These are phyloP conservation scores for Orientallactaga sibirica DNA, from an alignment of 2,797 vertebrate species.

Conservation along the genomic window DNA sequence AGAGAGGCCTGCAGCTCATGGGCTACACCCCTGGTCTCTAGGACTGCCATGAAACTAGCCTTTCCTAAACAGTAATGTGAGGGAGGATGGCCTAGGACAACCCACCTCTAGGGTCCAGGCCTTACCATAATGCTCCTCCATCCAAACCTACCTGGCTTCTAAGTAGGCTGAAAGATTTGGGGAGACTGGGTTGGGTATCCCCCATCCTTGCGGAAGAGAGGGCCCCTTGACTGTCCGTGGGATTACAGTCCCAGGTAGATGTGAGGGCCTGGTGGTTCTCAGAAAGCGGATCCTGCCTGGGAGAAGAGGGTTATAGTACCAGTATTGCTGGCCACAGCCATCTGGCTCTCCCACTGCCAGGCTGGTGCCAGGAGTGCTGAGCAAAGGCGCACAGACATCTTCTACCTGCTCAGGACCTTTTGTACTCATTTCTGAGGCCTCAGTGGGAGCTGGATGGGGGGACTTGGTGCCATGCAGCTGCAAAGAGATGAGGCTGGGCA, in stretches of 20 bases:
- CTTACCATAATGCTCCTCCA: not conserved
- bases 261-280: slow-evolving; percentile 25
- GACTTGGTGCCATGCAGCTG: not conserved
- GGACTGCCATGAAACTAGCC: not conserved
- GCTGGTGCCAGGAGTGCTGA: not conserved
- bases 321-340: not conserved
- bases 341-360: not conserved
- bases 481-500: not conserved
- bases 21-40: not conserved
- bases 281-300: not conserved
- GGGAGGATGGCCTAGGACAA: not conserved
- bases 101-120: not conserved
- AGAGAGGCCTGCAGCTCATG: not conserved
- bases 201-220: not conserved
- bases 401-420: not conserved
- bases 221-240: slow-evolving; percentile 16
- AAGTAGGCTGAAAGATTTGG: slow-evolving; percentile 1
- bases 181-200: not conserved
- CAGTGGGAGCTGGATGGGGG: not conserved
- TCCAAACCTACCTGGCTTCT: slow-evolving; percentile 40
- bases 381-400: slow-evolving; percentile 11
- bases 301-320: slow-evolving; percentile 6
- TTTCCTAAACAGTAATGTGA: not conserved
- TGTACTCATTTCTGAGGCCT: not conserved
- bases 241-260: slow-evolving; percentile 4